Evolutionary conservation across 1,140 invertebrate genomes (phyloP).

Genomic region (Caerostris extrusa): DNA sequence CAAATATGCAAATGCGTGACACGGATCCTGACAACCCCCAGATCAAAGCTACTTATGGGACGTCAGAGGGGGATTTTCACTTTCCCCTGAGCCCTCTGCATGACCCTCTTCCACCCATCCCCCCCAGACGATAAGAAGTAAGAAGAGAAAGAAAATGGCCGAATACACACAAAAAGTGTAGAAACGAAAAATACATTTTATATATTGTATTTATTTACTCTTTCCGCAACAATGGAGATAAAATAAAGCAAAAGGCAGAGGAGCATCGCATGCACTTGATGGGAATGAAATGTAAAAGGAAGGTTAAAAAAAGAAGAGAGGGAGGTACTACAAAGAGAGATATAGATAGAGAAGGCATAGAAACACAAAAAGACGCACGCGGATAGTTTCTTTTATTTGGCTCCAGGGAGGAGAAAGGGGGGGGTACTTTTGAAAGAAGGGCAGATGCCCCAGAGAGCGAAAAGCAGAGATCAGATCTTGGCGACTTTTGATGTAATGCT

Average conservation of each 20-base stretch:
- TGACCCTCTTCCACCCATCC: not conserved
- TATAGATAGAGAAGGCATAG: not conserved
- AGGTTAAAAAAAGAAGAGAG: not conserved
- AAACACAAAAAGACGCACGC: not conserved
- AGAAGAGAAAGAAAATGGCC: not conserved
- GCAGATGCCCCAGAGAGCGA: not conserved
- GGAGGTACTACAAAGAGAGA: not conserved
- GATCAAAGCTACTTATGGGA: conserved; percentile 68
- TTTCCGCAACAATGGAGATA: conserved; percentile 39
- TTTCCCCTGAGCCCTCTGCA: not conserved
- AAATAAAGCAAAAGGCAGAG: not conserved
- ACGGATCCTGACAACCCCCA: not conserved
- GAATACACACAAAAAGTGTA: not conserved
- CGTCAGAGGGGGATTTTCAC: conserved; percentile 37
- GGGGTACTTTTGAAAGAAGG: not conserved
- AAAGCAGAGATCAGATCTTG: conserved; percentile 31
- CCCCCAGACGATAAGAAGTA: not conserved
- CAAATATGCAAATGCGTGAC: conserved; percentile 62
- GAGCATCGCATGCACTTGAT: conserved; percentile 18
- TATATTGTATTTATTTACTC: conserved; percentile 7
- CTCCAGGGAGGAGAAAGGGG: not conserved
- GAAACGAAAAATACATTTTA: not conserved
- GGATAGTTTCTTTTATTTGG: not conserved
- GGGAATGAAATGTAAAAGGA: conserved; percentile 24
- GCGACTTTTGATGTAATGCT: too few species aligned